Percentiles rank a stretch among this genome's conserved stretches.
Evolutionary conservation across 2,797 vertebrate species (phyloP).

Genomic region (Glossophaga mutica): DNA sequence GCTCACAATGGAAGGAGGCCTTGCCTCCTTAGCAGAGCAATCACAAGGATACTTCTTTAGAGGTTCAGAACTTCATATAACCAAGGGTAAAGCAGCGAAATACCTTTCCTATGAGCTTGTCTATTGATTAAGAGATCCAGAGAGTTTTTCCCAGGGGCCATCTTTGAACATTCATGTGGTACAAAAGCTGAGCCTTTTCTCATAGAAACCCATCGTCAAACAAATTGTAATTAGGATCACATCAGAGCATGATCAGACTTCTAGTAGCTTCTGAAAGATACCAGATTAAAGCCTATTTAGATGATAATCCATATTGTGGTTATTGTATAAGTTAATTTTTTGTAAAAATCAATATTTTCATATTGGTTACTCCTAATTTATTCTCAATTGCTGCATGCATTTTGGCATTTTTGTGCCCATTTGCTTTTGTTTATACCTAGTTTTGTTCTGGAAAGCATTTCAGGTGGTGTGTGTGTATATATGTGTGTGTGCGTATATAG

Average conservation of each 20-base stretch:
- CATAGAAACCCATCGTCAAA: background rate
- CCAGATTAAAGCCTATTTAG: background rate
- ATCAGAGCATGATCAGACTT: background rate
- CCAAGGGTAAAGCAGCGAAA: background rate
- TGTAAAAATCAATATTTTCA: background rate
- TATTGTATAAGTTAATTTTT: background rate
- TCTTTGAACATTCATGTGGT: background rate
- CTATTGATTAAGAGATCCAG: background rate
- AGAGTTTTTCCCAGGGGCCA: background rate
- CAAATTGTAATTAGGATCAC: background rate
- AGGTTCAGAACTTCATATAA: background rate
- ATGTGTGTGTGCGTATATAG: background rate
- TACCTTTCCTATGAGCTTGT: background rate
- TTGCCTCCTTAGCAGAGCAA: background rate
- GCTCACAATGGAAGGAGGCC: background rate
- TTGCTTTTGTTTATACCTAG: background rate
- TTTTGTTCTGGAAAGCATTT: background rate
- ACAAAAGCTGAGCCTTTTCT: background rate
- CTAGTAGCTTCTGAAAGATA: background rate
- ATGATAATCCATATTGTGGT: background rate
- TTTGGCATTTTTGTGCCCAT: background rate
- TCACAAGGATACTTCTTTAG: background rate
- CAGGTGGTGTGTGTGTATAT: background rate
- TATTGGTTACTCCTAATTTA: background rate
- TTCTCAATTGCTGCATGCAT: background rate